Evolutionary conservation across 2,888 invertebrate genomes (phyloP).

Genomic region (Diaphora mendica): DNA sequence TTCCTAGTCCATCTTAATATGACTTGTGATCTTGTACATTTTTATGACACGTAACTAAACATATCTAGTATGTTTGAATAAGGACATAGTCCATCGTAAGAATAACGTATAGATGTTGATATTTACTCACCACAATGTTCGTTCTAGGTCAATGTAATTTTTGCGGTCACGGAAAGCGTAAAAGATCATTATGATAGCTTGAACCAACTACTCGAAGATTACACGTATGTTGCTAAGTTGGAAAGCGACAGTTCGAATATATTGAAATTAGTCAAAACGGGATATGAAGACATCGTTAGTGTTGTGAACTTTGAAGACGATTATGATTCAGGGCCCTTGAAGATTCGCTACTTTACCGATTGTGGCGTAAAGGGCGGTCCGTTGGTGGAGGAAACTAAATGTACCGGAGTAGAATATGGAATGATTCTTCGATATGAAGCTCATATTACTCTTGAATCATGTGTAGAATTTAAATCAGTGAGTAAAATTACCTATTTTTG

Average conservation of each 20-base stretch:
- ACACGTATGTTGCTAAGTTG: conserved; percentile 92
- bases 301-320: conserved; percentile 87
- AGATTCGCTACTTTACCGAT: conserved; percentile 90
- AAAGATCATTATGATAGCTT: conserved; percentile 89
- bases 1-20: background rate
- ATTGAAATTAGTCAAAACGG: conserved; percentile 92
- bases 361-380: conserved; percentile 87
- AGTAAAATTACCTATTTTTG: conserved; percentile 25
- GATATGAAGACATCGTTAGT: conserved; percentile 92
- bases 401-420: conserved; percentile 88
- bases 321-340: conserved; percentile 87
- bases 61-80: conserved; percentile 2
- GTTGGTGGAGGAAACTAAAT: conserved; percentile 83
- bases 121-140: conserved; percentile 17
- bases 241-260: conserved; percentile 95
- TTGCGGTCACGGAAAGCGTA: conserved; percentile 92
- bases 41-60: background rate
- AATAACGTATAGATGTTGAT: conserved; percentile 13
- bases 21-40: background rate
- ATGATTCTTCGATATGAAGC: conserved; percentile 88
- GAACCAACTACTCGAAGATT: conserved; percentile 89
- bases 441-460: conserved; percentile 86
- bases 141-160: conserved; percentile 92
- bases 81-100: conserved; percentile 3
- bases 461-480: conserved; percentile 83